Base-by-base conservation (phyloP, 2,888 invertebrate species). In the Brenthis daphne region DNA sequence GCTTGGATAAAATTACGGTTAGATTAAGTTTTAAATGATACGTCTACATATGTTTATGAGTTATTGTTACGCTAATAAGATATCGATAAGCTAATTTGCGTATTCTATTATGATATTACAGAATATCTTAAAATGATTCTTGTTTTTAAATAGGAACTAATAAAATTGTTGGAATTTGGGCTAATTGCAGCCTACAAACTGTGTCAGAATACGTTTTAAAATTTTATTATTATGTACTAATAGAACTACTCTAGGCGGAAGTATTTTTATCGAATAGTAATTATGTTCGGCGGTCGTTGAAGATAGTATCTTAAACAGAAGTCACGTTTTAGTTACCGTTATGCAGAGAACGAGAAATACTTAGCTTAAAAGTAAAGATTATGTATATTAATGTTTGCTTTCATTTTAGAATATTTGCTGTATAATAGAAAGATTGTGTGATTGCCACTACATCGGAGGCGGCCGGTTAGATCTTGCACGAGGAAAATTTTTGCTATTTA, bases 251-350 rank as follows among this genome's bases (percentile, higher is more conserved):
- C 11, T 50, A 14, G 33, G 53, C 37, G 63, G 63, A 63, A 53
- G 63, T 64, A 67, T 68, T 64, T 71, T 57, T 67, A 51, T 64
- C 60, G 64, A 67, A 57, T 54, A 51, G 65, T 64, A 71, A 65
- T 71, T 68, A 63, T 53, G 63, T 53, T 53, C 70, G 68, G 57
- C 58, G 64, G 58, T 63, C 70, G 69, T 57, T 50, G 58, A 65
- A 72, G 76, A 79, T 75, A 76, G 74, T 76, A 79, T 78, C 74
- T 73, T 50, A 70, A 60, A 73, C 57, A 75, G 68, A 70, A 74
- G 75, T 76, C 76, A 77, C 76, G 73, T 74, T 75, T 67, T 66
- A 74, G 75, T 74, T 76, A 77, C 77, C 76, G 80, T 80, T 79
- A 82, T 74, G 68, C 64, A 63, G 64, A 37, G 51, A 57, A 47